Conservation (phyloP, 2,888 invertebrate species). For the Vandiemenella viatica region DNA sequence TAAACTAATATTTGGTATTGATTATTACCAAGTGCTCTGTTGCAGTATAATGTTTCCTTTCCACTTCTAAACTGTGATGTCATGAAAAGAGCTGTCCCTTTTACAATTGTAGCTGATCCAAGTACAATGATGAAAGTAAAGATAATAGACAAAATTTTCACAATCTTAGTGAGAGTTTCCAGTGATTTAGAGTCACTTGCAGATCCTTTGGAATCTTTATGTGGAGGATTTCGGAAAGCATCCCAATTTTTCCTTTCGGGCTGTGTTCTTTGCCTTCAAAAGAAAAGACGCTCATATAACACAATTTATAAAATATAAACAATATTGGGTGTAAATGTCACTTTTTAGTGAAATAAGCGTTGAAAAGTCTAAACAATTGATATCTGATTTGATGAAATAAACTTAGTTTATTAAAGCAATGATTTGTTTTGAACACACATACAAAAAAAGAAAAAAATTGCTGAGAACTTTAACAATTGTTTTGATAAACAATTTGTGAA, state of each 20-base stretch:
- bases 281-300: not conserved
- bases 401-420: too few relatives aligned
- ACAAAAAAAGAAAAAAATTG: too few relatives aligned
- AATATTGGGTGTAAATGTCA: too few relatives aligned
- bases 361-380: too few relatives aligned
- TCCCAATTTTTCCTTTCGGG: slow-evolving; percentile 92
- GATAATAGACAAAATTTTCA: slow-evolving; percentile 72
- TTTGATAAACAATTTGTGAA: too few relatives aligned
- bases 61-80: slow-evolving; percentile 70
- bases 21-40: slow-evolving; percentile 61
- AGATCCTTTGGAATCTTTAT: slow-evolving; percentile 74
- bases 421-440: too few relatives aligned
- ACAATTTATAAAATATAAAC: too few relatives aligned
- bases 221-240: slow-evolving; percentile 84
- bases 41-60: slow-evolving; percentile 64
- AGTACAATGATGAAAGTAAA: slow-evolving; percentile 75
- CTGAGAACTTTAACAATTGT: too few relatives aligned
- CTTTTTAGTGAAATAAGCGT: too few relatives aligned
- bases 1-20: not conserved
- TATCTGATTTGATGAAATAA: too few relatives aligned
- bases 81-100: slow-evolving; percentile 81
- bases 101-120: slow-evolving; percentile 70
- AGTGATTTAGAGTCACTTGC: slow-evolving; percentile 78
- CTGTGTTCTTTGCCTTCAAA: slow-evolving; percentile 12
- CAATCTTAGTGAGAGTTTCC: slow-evolving; percentile 66